Base-by-base conservation (phyloP, 2,888 invertebrate genomes). In the Drosophila acutilabella region DNA sequence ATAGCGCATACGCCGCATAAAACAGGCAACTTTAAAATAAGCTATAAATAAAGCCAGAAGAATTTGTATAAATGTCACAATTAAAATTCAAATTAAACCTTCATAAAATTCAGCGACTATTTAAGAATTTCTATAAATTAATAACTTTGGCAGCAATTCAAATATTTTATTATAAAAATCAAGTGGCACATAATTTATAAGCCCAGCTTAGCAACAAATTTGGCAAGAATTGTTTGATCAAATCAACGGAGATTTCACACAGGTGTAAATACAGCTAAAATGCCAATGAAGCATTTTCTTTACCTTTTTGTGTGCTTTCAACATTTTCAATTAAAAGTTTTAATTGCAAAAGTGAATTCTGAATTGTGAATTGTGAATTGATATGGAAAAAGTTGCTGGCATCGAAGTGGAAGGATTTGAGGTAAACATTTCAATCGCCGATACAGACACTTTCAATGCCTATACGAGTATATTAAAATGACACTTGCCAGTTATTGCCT, bases 311-410 rank as follows among this genome's bases (percentile, higher is more conserved):
- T 42, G 7, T 41, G 58, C 64, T 54, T 67, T 60, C 69, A 58
- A 70, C 61, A 71, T 67, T 81, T 81, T 83, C 81, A 86, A 81
- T 81, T 81, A 81, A 81, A 81, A 81, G 23, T 81, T 81, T 81
- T 83, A 87, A 81, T 87, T 86, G 72, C 70, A 50, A 71, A 57
- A 41, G 36, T 36, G 36, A 36, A 36, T 36, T 13, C 13, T 13
- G 36, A 36, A 36, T 36, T 36, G 36, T 13, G 36, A 36, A 36
- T 36, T 36, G 36, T 36, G 36, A 36, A 36, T 36, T 36, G 36
- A 36, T 36, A 13, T 36, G 36, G 36, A 36, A 36, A 36, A 13
- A 36, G 13, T 36, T 36, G 13, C 13, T 13, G 36, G 36, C 36
- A 36, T 13, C 36, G 36, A 36, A 36, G 36, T 36, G 36, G 36